A percentile compares a stretch with the other conserved stretches of the same genome.
These are phyloP conservation scores for Calcarius lapponicus DNA, from an alignment of 2,797 vertebrate species.

Conservation along the genomic window DNA sequence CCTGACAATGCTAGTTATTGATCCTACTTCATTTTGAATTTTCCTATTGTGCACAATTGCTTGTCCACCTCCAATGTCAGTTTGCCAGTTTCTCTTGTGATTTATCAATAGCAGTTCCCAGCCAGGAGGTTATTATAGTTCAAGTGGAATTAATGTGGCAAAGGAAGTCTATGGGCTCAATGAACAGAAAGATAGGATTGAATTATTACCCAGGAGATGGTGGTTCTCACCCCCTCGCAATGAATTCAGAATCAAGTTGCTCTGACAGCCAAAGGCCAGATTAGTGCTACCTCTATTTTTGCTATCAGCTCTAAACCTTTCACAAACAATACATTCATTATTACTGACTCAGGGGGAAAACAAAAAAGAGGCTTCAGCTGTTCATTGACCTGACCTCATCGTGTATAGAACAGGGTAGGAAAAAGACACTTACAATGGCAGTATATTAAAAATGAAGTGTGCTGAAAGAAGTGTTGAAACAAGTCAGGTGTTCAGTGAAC, in stretches of 20 bases:
- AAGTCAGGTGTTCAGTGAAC: neutral
- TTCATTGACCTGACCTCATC: conserved; percentile 8
- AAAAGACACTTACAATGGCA: conserved; percentile 3
- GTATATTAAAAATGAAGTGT: conserved; percentile 24
- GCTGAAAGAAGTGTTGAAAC: conserved; percentile 8
- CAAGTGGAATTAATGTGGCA: conserved; percentile 48
- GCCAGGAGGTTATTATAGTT: conserved; percentile 48
- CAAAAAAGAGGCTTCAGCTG: neutral
- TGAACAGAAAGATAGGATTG: conserved; percentile 51
- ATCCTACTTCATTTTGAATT: conserved; percentile 15
- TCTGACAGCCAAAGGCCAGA: conserved; percentile 53
- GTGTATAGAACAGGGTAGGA: neutral
- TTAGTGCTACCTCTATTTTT: conserved; percentile 47
- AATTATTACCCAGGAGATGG: conserved; percentile 42
- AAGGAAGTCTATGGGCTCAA: conserved; percentile 39
- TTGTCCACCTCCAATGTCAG: neutral
- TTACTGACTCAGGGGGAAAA: conserved; percentile 19
- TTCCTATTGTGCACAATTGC: conserved; percentile 19
- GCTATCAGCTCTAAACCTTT: conserved; percentile 41
- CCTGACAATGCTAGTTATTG: neutral
- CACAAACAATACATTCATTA: conserved; percentile 43
- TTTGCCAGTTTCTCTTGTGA: conserved; percentile 28
- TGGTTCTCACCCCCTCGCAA: neutral
- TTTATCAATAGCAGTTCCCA: conserved; percentile 21
- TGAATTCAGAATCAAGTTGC: conserved; percentile 54